These are phyloP conservation scores for Macrostomum lignano DNA, from an alignment of 1,140 invertebrate species.

Conservation along the genomic window DNA sequence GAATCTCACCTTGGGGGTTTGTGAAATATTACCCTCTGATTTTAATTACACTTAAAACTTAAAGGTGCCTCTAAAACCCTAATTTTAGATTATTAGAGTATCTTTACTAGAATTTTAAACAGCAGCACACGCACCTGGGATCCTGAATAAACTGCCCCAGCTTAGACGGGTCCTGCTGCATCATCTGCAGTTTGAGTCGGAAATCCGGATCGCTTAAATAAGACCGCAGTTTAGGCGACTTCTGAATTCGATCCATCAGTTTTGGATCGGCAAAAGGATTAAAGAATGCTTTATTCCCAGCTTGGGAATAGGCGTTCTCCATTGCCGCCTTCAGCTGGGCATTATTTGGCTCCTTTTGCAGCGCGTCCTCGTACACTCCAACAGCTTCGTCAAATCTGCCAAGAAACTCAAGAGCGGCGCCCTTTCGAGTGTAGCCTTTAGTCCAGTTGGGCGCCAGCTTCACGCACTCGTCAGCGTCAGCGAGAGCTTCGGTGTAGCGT, in stretches of 20 bases:
- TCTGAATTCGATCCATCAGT: conserved; percentile 35
- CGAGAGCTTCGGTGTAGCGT: conserved; percentile 39
- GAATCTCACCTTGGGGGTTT: too few species aligned
- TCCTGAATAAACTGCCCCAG: conserved; percentile 21
- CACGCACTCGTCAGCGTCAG: conserved; percentile 54
- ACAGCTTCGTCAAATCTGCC: conserved; percentile 41
- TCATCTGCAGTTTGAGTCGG: conserved; percentile 34
- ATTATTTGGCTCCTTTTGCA: conserved; percentile 49
- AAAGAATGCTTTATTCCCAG: conserved; percentile 10
- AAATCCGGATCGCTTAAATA: conserved; percentile 46
- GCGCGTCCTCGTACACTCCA: conserved; percentile 41
- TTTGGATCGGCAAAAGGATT: conserved; percentile 36
- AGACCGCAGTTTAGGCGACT: conserved; percentile 40
- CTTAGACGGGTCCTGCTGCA: conserved; percentile 35
- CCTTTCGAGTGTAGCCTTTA: conserved; percentile 60
- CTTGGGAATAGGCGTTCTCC: conserved; percentile 31
- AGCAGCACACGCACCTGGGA: not conserved
- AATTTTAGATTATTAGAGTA: too few species aligned
- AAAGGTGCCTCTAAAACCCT: too few species aligned
- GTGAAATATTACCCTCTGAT: too few species aligned
- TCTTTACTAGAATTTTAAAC: too few species aligned
- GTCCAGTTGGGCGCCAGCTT: conserved; percentile 48
- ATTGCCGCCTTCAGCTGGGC: conserved; percentile 34
- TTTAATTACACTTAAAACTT: too few species aligned
- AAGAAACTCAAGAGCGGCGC: conserved; percentile 47